Percentiles rank a stretch among this genome's conserved stretches.
These are phyloP conservation scores for Stegodyphus mimosarum DNA, from an alignment of 1,140 invertebrate species.

Conservation along the genomic window DNA sequence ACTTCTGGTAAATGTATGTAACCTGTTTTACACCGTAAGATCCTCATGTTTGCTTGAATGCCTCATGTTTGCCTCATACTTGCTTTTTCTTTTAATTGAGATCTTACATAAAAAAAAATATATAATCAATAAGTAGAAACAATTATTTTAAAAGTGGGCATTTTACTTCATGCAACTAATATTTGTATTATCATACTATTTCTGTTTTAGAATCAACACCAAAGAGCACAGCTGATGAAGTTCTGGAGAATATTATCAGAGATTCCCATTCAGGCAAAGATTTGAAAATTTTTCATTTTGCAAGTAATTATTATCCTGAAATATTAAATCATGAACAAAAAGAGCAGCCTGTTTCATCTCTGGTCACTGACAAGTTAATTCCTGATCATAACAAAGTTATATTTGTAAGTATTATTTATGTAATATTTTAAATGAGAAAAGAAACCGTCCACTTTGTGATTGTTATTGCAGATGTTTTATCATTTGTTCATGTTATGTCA, in stretches of 20 bases:
- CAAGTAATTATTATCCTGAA: constrained; percentile 4
- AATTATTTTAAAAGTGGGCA: no score
- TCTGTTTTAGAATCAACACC: neutral
- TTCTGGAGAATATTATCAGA: neutral
- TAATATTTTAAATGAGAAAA: neutral
- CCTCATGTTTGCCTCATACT: no score
- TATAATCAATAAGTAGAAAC: no score
- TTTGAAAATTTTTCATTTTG: constrained; percentile 9
- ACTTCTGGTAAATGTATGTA: no score
- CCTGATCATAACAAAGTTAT: constrained; percentile 45
- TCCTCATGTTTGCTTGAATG: no score
- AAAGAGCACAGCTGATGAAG: neutral
- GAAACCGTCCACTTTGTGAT: neutral
- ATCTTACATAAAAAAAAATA: no score
- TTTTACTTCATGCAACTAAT: no score
- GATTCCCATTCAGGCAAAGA: neutral
- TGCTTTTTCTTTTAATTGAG: no score
- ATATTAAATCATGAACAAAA: neutral
- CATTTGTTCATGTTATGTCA: neutral
- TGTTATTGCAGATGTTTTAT: neutral
- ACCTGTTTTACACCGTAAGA: no score
- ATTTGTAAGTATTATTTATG: constrained; percentile 30
- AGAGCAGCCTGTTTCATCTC: neutral
- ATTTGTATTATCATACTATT: neutral
- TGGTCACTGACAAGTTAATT: constrained; percentile 17